These are phyloP conservation scores for Prunella himalayana DNA, from an alignment of 2,113 vertebrate genomes.

Conservation along the genomic window DNA sequence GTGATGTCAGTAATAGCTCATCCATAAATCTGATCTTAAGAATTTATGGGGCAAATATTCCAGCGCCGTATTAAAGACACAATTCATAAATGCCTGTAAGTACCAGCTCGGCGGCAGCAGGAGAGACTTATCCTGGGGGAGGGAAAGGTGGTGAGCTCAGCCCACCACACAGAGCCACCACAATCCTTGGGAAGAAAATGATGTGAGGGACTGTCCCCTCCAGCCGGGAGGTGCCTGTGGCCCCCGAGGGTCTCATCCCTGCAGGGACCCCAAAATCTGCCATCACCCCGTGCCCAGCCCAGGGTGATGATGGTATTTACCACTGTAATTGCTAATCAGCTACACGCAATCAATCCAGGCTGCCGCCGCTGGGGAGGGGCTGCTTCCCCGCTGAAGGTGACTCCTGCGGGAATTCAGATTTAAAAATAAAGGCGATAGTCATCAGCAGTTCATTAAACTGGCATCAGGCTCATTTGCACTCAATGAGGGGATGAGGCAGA, in stretches of 20 bases:
- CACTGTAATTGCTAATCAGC: constrained; percentile 72
- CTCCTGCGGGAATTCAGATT: constrained; percentile 66
- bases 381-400: constrained; percentile 68
- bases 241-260: not conserved
- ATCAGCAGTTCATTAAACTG: constrained; percentile 35
- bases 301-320: not conserved
- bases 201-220: not conserved
- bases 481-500: not conserved
- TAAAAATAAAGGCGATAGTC: constrained; percentile 51
- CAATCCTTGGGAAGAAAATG: not conserved
- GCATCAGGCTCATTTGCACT: constrained; percentile 27
- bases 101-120: not conserved
- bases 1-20: constrained; percentile 53
- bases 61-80: constrained; percentile 64
- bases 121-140: not conserved
- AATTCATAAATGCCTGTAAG: constrained; percentile 54
- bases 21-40: constrained; percentile 60
- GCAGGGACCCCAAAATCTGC: not conserved
- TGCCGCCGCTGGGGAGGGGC: not conserved
- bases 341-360: constrained; percentile 60
- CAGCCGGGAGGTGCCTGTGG: not conserved
- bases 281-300: not conserved
- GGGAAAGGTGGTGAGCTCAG: not conserved
- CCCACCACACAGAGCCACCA: not conserved
- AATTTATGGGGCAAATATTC: constrained; percentile 72